phyloP scores from a whole-genome alignment of 2,113 vertebrate species.

The Barbus barbus region DNA sequence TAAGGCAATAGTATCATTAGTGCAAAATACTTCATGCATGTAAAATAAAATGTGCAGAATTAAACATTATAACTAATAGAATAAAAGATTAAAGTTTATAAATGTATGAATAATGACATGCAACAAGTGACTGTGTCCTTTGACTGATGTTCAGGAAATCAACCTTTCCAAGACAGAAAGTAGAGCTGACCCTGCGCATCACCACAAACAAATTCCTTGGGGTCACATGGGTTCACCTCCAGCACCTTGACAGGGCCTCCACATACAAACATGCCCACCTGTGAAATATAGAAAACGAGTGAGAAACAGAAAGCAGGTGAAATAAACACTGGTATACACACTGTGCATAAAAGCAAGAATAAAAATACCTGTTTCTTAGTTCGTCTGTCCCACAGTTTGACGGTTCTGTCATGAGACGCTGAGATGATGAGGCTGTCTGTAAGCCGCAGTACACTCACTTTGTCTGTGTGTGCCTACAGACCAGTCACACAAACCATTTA shows the following conservation, averaged over 20 bases:
- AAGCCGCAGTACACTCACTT: constrained; percentile 70
- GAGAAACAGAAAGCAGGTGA: neutral
- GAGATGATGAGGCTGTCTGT: constrained; percentile 71
- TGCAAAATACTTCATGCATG: neutral
- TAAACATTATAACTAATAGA: neutral
- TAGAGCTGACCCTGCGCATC: constrained; percentile 70
- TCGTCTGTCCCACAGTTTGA: constrained; percentile 77
- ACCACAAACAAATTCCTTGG: constrained; percentile 68
- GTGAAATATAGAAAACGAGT: neutral
- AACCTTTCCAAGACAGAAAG: constrained; percentile 72
- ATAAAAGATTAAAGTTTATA: no score
- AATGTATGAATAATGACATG: neutral
- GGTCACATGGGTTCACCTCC: constrained; percentile 67
- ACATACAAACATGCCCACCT: constrained; percentile 77
- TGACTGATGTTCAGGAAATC: neutral
- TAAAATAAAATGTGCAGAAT: neutral
- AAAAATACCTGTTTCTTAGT: constrained; percentile 73
- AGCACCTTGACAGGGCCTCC: constrained; percentile 65
- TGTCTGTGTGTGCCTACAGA: constrained; percentile 70
- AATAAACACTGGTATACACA: neutral
- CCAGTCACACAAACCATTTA: constrained; percentile 2
- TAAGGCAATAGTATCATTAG: neutral
- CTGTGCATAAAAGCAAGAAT: neutral
- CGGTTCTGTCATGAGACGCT: constrained; percentile 69
- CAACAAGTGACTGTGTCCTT: no score